Percentiles rank a stretch among this genome's conserved stretches.
phyloP scores from a whole-genome alignment of 2,888 invertebrate genomes.

The Ophion ellenae region DNA sequence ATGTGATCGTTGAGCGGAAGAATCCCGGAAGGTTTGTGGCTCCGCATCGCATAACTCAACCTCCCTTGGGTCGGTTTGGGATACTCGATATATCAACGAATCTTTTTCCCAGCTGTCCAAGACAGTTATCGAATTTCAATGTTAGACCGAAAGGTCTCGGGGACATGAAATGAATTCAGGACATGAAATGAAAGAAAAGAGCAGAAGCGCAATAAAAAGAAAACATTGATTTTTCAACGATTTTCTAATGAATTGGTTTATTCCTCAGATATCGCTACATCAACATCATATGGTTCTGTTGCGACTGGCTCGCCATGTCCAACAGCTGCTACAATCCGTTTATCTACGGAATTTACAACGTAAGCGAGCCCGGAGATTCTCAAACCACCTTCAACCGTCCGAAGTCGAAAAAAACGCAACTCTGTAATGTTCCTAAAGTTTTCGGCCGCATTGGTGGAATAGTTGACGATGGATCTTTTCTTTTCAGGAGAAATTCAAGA shows the following conservation, averaged over 20 bases:
- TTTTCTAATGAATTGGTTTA: neutral
- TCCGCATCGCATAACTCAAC: no score
- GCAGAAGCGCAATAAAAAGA: neutral
- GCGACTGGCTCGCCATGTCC: constrained; percentile 95
- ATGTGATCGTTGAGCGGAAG: no score
- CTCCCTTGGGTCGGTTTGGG: no score
- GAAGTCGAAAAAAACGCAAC: neutral
- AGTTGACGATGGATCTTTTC: neutral
- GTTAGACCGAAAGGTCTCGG: neutral
- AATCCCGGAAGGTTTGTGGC: no score
- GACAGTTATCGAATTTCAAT: no score
- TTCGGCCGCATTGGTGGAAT: neutral
- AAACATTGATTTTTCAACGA: neutral
- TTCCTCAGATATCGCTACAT: constrained; percentile 90
- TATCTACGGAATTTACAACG: constrained; percentile 95
- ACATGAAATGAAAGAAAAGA: neutral
- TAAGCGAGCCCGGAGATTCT: constrained; percentile 84
- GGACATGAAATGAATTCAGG: no score
- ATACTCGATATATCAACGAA: no score
- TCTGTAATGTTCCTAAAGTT: neutral
- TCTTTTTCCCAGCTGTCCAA: no score
- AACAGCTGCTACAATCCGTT: constrained; percentile 96
- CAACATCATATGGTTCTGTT: constrained; percentile 94
- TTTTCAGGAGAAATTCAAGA: constrained; percentile 90
- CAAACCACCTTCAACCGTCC: neutral